Evolutionary conservation across 2,888 invertebrate species (phyloP).

Genomic region (Sthenelais limicola): DNA sequence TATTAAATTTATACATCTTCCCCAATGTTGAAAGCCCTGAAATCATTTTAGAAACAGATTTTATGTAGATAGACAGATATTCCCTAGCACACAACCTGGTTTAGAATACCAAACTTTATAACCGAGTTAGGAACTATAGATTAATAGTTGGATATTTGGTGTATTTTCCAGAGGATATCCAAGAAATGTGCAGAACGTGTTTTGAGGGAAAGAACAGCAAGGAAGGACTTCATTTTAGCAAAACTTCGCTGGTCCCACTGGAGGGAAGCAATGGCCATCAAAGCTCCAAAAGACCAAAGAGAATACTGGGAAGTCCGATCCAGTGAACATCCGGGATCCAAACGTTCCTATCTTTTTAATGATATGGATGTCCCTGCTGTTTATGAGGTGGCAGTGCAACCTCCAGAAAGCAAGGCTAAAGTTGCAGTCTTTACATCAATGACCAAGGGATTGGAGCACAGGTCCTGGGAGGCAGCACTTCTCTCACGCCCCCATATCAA

Average conservation of each 20-base stretch:
- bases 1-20: too few relatives aligned
- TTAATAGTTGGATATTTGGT: too few relatives aligned
- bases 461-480: conserved; percentile 38
- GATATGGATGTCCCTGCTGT: conserved; percentile 11
- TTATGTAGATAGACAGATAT: too few relatives aligned
- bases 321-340: too few relatives aligned
- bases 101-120: too few relatives aligned
- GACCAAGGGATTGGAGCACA: neutral
- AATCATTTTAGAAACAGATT: too few relatives aligned
- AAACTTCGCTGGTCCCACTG: conserved; percentile 18
- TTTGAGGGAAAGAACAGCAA: neutral
- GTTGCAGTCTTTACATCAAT: neutral
- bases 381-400: conserved; percentile 31
- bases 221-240: neutral
- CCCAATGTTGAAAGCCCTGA: too few relatives aligned
- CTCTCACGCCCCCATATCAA: neutral
- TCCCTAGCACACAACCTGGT: too few relatives aligned
- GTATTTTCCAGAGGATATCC: neutral
- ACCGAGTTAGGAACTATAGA: too few relatives aligned
- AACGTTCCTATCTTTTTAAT: too few relatives aligned
- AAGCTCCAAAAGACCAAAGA: too few relatives aligned
- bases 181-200: conserved; percentile 6
- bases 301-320: too few relatives aligned
- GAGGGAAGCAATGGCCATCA: conserved; percentile 22
- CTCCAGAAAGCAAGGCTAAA: neutral